A percentile compares a stretch with the other conserved stretches of the same genome.
Conservation (phyloP, 2,113 vertebrate genomes). For the Microcebus jonahi region DNA sequence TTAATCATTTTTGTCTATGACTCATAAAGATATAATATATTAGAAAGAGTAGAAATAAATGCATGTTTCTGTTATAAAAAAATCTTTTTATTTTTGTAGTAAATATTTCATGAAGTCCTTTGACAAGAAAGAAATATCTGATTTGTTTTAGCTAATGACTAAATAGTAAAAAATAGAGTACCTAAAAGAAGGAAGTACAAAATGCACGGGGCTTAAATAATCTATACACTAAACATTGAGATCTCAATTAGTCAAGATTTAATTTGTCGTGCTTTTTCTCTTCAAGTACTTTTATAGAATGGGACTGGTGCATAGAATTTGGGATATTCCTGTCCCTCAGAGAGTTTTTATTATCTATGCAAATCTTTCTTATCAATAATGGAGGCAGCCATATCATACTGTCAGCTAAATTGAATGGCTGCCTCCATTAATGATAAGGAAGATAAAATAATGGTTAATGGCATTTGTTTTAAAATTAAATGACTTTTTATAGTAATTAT, state of each 20-base stretch:
- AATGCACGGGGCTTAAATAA: not conserved
- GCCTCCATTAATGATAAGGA: too few relatives aligned
- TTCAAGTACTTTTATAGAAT: not conserved
- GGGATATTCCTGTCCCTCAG: not conserved
- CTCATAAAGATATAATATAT: not conserved
- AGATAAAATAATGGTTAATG: not conserved
- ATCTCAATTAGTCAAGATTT: not conserved
- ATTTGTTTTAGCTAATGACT: not conserved
- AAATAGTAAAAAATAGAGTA: not conserved
- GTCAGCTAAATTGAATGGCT: too few relatives aligned
- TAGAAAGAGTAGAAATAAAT: not conserved
- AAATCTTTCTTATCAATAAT: not conserved
- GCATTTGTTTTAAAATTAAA: not conserved
- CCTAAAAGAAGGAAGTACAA: not conserved
- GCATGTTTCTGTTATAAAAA: not conserved
- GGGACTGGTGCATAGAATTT: not conserved
- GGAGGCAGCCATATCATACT: too few relatives aligned
- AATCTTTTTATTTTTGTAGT: not conserved
- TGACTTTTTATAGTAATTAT: not conserved
- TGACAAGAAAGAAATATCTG: not conserved
- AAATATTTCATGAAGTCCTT: not conserved
- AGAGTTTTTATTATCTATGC: not conserved
- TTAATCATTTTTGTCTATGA: not conserved
- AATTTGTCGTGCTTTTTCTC: not conserved
- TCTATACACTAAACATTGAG: not conserved